Percentiles rank a stretch among this genome's conserved stretches.
Evolutionary conservation across 2,888 invertebrate species (phyloP).

Genomic region (Metalampra italica): DNA sequence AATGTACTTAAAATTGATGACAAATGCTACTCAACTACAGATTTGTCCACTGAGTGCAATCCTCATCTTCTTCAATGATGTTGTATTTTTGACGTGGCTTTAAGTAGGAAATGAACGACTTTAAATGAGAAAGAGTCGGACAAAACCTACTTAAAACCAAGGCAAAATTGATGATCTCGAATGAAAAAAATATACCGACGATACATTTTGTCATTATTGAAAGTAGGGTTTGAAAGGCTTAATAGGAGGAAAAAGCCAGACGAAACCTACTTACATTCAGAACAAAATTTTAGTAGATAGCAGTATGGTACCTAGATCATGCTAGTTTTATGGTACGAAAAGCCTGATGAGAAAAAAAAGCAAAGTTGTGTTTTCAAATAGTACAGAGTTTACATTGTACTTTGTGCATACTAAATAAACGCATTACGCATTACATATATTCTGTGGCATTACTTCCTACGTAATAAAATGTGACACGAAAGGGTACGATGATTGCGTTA

Average conservation of each 20-base stretch:
- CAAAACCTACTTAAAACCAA: slow-evolving; percentile 25
- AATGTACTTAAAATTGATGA: slow-evolving; percentile 46
- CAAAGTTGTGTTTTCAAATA: too few relatives aligned
- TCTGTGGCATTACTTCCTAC: too few relatives aligned
- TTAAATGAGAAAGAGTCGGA: slow-evolving; percentile 18
- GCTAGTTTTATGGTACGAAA: too few relatives aligned
- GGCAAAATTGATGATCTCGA: not conserved
- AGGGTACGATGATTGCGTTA: too few relatives aligned
- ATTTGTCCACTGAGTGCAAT: not conserved
- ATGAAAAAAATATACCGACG: slow-evolving; percentile 6
- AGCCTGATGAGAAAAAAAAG: too few relatives aligned
- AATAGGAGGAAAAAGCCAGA: slow-evolving; percentile 18
- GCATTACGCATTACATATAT: too few relatives aligned
- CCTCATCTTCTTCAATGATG: not conserved
- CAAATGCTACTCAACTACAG: slow-evolving; percentile 4
- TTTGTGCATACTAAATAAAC: too few relatives aligned
- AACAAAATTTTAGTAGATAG: slow-evolving; percentile 8
- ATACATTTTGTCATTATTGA: slow-evolving; percentile 6
- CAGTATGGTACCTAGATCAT: too few relatives aligned
- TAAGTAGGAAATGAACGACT: slow-evolving; percentile 2
- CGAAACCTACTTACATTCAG: slow-evolving; percentile 31
- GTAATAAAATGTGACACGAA: too few relatives aligned
- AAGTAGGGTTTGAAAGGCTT: slow-evolving; percentile 7
- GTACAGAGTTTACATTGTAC: too few relatives aligned
- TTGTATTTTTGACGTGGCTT: slow-evolving; percentile 1